phyloP scores from a whole-genome alignment of 1,140 invertebrate species.

The Listronotus bonariensis region DNA sequence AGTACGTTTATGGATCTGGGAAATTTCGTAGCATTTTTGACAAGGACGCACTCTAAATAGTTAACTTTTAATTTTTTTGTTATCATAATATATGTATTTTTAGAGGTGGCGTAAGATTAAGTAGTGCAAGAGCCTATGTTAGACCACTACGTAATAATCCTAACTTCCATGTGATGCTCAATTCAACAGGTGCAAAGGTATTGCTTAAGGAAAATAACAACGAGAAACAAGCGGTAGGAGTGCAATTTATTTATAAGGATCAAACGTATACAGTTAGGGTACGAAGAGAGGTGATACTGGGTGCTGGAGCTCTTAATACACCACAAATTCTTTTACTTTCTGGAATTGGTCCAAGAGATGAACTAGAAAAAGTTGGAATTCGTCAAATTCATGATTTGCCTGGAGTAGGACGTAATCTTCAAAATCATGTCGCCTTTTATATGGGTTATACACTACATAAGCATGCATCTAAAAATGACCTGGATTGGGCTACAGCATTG shows the following conservation, averaged over 20 bases:
- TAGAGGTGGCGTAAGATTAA: constrained; percentile 68
- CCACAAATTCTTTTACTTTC: constrained; percentile 64
- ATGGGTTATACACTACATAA: constrained; percentile 59
- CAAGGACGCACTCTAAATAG: neutral
- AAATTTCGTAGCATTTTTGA: too few relatives aligned
- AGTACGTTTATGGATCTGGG: too few relatives aligned
- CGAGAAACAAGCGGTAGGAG: constrained; percentile 45
- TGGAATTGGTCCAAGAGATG: constrained; percentile 62
- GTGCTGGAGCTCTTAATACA: constrained; percentile 63
- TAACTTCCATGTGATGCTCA: constrained; percentile 73
- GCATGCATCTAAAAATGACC: constrained; percentile 61
- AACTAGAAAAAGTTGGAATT: constrained; percentile 60
- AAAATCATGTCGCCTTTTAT: constrained; percentile 71
- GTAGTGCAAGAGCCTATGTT: constrained; percentile 67
- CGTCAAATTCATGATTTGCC: constrained; percentile 66
- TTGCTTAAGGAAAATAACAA: constrained; percentile 32
- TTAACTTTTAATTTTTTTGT: neutral
- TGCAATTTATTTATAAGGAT: constrained; percentile 58
- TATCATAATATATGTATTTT: constrained; percentile 9
- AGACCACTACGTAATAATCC: constrained; percentile 60
- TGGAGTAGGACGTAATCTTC: constrained; percentile 77
- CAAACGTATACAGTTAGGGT: constrained; percentile 50
- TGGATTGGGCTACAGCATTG: constrained; percentile 65
- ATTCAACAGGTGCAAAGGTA: constrained; percentile 66
- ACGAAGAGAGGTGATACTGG: constrained; percentile 63